Percentiles rank a stretch among this genome's conserved stretches.
Conservation (phyloP, 92 coral and sea anemone genomes). For the Umimayanthus chanpuru region DNA sequence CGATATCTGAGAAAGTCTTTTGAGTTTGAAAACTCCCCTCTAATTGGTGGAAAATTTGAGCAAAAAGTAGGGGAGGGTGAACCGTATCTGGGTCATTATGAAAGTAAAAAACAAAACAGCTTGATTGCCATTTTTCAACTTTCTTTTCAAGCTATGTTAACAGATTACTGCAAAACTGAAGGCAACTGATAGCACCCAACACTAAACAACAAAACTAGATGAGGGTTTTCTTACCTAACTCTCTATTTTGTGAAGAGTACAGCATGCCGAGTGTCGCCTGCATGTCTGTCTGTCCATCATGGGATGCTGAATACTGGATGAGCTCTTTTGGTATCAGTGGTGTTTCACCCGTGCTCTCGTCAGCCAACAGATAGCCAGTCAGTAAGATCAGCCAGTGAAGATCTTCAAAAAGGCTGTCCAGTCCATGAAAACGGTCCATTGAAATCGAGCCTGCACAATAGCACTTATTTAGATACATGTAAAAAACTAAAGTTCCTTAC, state of each 20-base stretch:
- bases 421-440: slow-evolving; percentile 55
- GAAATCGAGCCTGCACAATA: slow-evolving; percentile 56
- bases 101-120: too few relatives aligned
- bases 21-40: too few relatives aligned
- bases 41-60: too few relatives aligned
- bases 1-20: too few relatives aligned
- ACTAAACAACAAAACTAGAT: neutral
- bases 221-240: slow-evolving; percentile 54
- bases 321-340: slow-evolving; percentile 88
- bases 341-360: slow-evolving; percentile 87
- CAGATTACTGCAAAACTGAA: too few relatives aligned
- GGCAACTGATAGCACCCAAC: neutral
- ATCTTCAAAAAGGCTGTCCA: slow-evolving; percentile 91
- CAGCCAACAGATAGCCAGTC: slow-evolving; percentile 87
- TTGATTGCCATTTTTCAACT: too few relatives aligned
- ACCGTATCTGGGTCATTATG: too few relatives aligned
- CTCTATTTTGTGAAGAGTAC: slow-evolving; percentile 66
- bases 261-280: slow-evolving; percentile 70
- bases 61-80: too few relatives aligned
- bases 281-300: slow-evolving; percentile 67
- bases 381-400: slow-evolving; percentile 92
- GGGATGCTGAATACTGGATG: slow-evolving; percentile 72
- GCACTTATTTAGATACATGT: too few relatives aligned
- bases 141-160: too few relatives aligned
- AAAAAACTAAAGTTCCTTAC: too few relatives aligned